Percentiles rank a stretch among this genome's conserved stretches.
Conservation (phyloP, 2,888 invertebrate genomes). For the Penaeus monodon region DNA sequence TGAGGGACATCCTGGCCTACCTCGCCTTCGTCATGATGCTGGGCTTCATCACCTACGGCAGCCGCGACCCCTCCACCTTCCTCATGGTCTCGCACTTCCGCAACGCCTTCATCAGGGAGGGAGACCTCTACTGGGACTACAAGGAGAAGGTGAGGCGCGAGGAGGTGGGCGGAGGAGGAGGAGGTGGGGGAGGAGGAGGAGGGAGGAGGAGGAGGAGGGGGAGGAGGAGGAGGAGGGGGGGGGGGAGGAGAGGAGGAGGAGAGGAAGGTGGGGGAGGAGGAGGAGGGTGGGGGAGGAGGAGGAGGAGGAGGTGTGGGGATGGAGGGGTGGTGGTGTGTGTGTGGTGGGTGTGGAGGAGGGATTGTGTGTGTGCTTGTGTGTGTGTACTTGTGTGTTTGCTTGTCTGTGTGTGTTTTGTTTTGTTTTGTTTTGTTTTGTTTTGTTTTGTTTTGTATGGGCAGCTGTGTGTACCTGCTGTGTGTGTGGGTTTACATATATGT, state of each 20-base stretch:
- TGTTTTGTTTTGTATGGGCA: no score
- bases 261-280: background rate
- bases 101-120: slow-evolving; percentile 29
- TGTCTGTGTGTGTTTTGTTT: no score
- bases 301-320: no score
- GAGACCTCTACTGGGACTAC: slow-evolving; percentile 33
- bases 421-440: no score
- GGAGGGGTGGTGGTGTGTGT: no score
- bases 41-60: slow-evolving; percentile 70
- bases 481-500: no score
- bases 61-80: slow-evolving; percentile 67
- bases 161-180: background rate
- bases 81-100: slow-evolving; percentile 30
- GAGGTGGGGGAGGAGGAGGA: background rate
- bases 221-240: no score
- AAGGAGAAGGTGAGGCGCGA: slow-evolving; percentile 13
- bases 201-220: background rate
- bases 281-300: background rate
- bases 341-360: no score
- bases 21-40: slow-evolving; percentile 71
- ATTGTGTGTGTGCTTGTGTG: no score
- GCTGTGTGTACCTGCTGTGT: no score
- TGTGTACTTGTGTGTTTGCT: no score
- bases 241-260: no score
- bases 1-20: slow-evolving; percentile 71